These are phyloP conservation scores for Pinna nobilis DNA, from an alignment of 1,140 invertebrate genomes.

Conservation along the genomic window DNA sequence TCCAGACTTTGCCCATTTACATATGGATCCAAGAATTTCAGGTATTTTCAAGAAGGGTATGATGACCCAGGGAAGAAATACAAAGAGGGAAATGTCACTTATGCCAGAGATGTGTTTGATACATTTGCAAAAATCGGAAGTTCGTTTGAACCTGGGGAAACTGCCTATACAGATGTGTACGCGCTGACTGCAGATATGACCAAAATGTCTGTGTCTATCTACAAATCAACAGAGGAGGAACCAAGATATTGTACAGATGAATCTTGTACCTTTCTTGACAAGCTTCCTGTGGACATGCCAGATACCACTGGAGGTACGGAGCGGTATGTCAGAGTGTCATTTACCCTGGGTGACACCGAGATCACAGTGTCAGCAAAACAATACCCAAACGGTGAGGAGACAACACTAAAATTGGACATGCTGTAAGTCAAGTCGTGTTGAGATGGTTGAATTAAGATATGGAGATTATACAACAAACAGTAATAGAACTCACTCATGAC, in stretches of 20 bases:
- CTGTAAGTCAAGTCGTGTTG: not conserved
- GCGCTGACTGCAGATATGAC: not conserved
- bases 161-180: not conserved
- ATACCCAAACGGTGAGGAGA: not conserved
- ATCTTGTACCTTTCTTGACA: not conserved
- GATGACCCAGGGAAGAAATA: conserved; percentile 5
- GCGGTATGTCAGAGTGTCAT: not conserved
- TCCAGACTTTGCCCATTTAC: not conserved
- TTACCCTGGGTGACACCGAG: conserved; percentile 2
- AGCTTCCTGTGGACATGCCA: not conserved
- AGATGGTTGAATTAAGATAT: no score
- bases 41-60: not conserved
- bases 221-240: not conserved
- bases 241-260: conserved; percentile 2
- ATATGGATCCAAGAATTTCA: not conserved
- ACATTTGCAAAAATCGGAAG: not conserved
- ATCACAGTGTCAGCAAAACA: conserved; percentile 2
- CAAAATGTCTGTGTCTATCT: conserved; percentile 13
- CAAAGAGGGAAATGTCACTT: not conserved
- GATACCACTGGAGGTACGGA: not conserved
- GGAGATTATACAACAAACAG: no score
- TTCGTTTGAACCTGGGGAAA: not conserved
- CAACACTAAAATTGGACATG: conserved; percentile 3
- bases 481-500: no score
- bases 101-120: not conserved